Base-by-base conservation (phyloP, 2,888 invertebrate genomes). In the Colletes collaris region DNA sequence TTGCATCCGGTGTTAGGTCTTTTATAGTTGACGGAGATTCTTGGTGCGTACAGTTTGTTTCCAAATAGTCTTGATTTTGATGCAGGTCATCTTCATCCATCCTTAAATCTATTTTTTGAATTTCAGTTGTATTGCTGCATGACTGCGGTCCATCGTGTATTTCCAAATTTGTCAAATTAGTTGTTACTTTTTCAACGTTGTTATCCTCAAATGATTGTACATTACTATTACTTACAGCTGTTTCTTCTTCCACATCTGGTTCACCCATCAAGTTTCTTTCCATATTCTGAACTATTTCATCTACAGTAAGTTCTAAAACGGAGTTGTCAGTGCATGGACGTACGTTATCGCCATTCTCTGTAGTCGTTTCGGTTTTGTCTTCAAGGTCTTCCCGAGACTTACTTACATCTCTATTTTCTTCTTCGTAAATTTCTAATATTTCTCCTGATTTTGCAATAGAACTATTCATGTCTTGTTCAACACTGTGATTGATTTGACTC, bases 271-370 rank as follows among this genome's bases (percentile, higher is more conserved):
- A 46, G 49, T 76, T 62, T 67, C 40, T 52, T 71, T 76, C 58
- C 86, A 86, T 86, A 66, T 46, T 85, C 11, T 77, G 75, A 27
- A 89, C 70, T 68, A 88, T 89, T n/a, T 88, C 89, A 49, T 89
- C 89, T 46, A 87, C 74, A 8, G 76, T 87, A n/a, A 89, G 81
- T 70, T 89, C 89, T 1, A 44, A 27, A 37, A 49, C 7, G 35
- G 10, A 5, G 4, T 49, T 53, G 4, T 19, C 16, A 10, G 7
- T 40, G 4, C 7, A 40, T 4, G 19, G 3, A 50, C 3, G 6
- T 35, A 53, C 40, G 35, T 64, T 35, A 50, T 50, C 40, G 0
- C 6, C 56, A 40, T 46, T 35, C 6, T 56, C 4, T 11, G 10
- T 11, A 5, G n/a, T 49, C 56, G 19, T 60, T 40, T 49, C 65